Conservation (phyloP, 2,888 invertebrate species). For the Hypselothyrea guttata region DNA sequence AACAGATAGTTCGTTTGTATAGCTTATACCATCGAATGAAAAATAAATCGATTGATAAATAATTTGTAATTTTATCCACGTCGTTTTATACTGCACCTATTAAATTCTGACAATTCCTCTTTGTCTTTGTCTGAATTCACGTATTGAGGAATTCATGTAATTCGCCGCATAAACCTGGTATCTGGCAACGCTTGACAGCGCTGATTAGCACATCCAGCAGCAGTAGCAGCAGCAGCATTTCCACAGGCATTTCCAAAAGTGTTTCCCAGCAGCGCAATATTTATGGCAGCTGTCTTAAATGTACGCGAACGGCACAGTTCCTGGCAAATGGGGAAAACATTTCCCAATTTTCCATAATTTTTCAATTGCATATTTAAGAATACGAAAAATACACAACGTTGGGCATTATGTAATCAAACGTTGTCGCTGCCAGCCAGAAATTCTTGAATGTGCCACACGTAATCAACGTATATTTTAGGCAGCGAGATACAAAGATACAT, state of each 20-base stretch:
- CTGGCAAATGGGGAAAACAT: constrained; percentile 19
- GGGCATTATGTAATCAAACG: constrained; percentile 64
- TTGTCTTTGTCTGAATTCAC: no score
- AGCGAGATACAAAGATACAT: not conserved
- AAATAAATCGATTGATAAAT: no score
- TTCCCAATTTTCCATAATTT: constrained; percentile 8
- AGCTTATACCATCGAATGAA: no score
- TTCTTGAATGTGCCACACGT: constrained; percentile 45
- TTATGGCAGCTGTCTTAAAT: constrained; percentile 61
- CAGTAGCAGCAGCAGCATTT: not conserved
- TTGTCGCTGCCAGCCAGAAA: constrained; percentile 37
- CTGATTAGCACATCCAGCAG: constrained; percentile 52
- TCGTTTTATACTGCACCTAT: no score
- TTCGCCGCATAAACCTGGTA: no score
- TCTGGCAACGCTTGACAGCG: constrained; percentile 54
- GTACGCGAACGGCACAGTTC: constrained; percentile 36
- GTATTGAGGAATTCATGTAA: no score
- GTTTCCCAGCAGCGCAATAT: constrained; percentile 30
- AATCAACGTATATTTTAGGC: constrained; percentile 23
- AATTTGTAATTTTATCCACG: no score
- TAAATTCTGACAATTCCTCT: no score
- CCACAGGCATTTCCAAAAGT: constrained; percentile 2
- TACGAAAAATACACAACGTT: not conserved
- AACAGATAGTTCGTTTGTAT: no score
- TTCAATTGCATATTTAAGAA: constrained; percentile 37